Base-by-base conservation (phyloP, 2,113 vertebrate species). In the Manacus vitellinus region DNA sequence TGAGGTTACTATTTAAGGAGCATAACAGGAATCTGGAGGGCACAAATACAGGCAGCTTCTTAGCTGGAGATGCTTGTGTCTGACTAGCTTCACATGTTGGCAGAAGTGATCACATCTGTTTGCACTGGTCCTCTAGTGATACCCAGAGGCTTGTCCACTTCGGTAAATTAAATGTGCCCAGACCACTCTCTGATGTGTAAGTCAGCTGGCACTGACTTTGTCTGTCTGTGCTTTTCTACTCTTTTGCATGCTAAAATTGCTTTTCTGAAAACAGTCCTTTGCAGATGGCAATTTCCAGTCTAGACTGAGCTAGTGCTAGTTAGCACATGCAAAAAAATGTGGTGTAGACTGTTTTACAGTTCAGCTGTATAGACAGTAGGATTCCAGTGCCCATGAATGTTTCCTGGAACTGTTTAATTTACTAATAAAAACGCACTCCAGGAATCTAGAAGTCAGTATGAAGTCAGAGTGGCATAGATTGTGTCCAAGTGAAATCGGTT, bases 381-480 rank as follows among this genome's bases (percentile, higher is more conserved):
- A 81, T 83, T 93, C 71, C 88, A 92, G 67, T 93, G 74, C 75
- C 82, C 58, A 39, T 55, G 28, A 90, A 72, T 15, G 25, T 95
- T 94, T 97, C 95, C 90, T 93, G 92, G 92, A 97, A 97, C 94
- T 88, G 56, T 96, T 96, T 96, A 94, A 93, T 97, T 97, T 95
- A 92, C 92, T 95, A 93, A 88, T 96, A 93, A 96, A 97, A 92
- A 85, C 1, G 14, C 27, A 77, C 56, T 96, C 91, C 94, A 89
- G 91, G 89, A 95, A 91, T 89, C 89, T 89, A 81, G 76, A 95
- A 95, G 86, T 89, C 47, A 81, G 65, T 71, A 70, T 83, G 54
- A 89, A 94, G 73, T 93, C 94, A 87, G 75, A 91, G 43, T 55
- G 39, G 10, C 14, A 10, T 55, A 95, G 84, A 43, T 5, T 92